Evolutionary conservation across 2,797 vertebrate species (phyloP).

Genomic region (Odontamblyopus lacepedii): DNA sequence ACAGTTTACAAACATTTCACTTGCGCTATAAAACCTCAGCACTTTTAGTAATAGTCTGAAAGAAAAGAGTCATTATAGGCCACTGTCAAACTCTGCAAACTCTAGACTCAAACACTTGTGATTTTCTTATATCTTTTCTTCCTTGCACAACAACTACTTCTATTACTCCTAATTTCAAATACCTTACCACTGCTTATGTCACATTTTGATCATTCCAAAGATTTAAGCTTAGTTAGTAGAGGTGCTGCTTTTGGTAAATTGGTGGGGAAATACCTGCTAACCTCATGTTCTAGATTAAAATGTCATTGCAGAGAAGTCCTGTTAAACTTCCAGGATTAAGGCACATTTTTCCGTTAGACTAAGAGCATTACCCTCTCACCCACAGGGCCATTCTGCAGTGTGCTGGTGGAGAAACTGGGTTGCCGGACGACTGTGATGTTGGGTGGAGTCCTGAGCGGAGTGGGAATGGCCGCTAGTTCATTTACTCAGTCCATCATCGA

Average conservation of each 20-base stretch:
- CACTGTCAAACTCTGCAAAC: too few species aligned
- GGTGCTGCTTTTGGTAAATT: not conserved
- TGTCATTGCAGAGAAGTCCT: slow-evolving; percentile 17
- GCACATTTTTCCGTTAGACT: slow-evolving; percentile 37
- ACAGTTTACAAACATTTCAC: too few species aligned
- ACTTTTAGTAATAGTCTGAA: too few species aligned
- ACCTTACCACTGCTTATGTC: too few species aligned
- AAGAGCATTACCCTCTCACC: slow-evolving; percentile 47
- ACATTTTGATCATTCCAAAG: too few species aligned
- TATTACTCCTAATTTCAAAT: not conserved
- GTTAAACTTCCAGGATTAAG: slow-evolving; percentile 43
- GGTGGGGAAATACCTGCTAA: slow-evolving; percentile 9
- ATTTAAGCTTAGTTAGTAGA: too few species aligned
- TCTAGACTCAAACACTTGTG: too few species aligned
- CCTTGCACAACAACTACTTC: not conserved
- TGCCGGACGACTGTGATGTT: slow-evolving; percentile 86
- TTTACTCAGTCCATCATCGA: slow-evolving; percentile 84
- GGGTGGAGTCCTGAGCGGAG: slow-evolving; percentile 87
- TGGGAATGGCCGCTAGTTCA: slow-evolving; percentile 88
- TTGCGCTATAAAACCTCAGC: too few species aligned
- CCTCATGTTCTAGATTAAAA: slow-evolving; percentile 6
- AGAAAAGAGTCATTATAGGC: too few species aligned
- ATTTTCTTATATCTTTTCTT: not conserved
- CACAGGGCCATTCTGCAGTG: slow-evolving; percentile 90
- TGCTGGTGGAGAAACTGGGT: slow-evolving; percentile 87